Base-by-base conservation (phyloP, 1,140 invertebrate species). In the Drosophila lacertosa region DNA sequence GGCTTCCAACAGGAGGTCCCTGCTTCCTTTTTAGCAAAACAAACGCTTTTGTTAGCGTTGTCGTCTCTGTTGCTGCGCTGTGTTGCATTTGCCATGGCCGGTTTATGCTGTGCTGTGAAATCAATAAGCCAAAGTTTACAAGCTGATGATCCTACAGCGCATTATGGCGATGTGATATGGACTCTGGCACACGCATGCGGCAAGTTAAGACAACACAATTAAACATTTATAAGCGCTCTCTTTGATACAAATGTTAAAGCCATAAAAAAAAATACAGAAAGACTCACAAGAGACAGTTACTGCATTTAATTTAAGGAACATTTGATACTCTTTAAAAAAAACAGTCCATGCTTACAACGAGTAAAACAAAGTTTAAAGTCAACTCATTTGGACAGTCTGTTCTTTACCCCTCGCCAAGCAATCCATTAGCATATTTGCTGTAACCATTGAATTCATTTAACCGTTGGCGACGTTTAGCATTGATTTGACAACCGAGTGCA, bases 91-190 rank as follows among this genome's bases (percentile, higher is more conserved):
- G n/a, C n/a, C n/a, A n/a, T n/a, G n/a, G n/a, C n/a, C n/a, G n/a
- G n/a, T n/a, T n/a, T n/a, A n/a, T 59, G 71, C 51, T 74, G 74
- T 57, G 60, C 57, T 78, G 69, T 69, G 64, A 69, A 79, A 78
- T 79, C 76, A 78, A 78, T 79, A 78, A 69, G 68, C 44, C 75
- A 78, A 69, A 68, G 70, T 22, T 60, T 22, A 33, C 48, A 62
- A 47, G 69, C 48, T 40, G 75, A 65, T 45, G 64, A 62, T 70
- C 64, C 54, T 35, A 55, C 37, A 57, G 10, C 24, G 37, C 11
- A 32, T n/a, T 7, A 24, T 11, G 10, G 4, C 33, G 15, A 53
- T 33, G 16, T 15, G 24, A 7, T 35, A 13, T 57, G 45, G 39
- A 47, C 18, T 20, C 10, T 42, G 18, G 48, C 47, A 50, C 13